Conservation (phyloP, 2,888 invertebrate genomes). For the Eupithecia tripunctaria region DNA sequence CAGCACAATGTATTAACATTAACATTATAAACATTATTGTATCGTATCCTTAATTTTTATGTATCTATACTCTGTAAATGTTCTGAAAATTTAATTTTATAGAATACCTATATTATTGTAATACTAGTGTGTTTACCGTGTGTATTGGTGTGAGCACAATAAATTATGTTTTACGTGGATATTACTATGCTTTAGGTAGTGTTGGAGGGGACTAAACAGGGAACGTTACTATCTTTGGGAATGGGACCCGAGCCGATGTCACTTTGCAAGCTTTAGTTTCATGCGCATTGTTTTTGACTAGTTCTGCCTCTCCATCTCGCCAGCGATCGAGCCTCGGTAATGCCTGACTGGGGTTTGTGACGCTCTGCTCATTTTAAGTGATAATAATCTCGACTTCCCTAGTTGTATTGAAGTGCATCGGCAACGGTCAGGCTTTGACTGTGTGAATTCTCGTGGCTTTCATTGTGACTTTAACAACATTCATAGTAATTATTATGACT, state of each 20-base stretch:
- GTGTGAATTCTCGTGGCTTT: slow-evolving; percentile 52
- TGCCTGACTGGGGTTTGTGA: slow-evolving; percentile 33
- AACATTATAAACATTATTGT: slow-evolving; percentile 52
- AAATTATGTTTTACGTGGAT: slow-evolving; percentile 63
- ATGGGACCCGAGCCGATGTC: slow-evolving; percentile 57
- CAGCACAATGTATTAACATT: slow-evolving; percentile 75
- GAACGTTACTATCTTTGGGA: slow-evolving; percentile 60
- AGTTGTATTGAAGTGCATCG: slow-evolving; percentile 39
- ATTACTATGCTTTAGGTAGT: slow-evolving; percentile 64
- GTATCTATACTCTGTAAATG: slow-evolving; percentile 64
- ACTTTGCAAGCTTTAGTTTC: slow-evolving; percentile 40
- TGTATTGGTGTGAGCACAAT: slow-evolving; percentile 79
- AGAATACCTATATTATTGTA: slow-evolving; percentile 58
- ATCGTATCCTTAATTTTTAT: slow-evolving; percentile 59
- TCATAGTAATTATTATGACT: slow-evolving; percentile 7
- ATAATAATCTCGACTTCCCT: slow-evolving; percentile 41
- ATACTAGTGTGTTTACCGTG: slow-evolving; percentile 64
- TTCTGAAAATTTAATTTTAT: slow-evolving; percentile 65
- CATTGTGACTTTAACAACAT: slow-evolving; percentile 51
- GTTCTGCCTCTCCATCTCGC: slow-evolving; percentile 36
- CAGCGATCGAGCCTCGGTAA: slow-evolving; percentile 22
- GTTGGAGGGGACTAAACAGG: slow-evolving; percentile 76
- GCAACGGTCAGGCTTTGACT: slow-evolving; percentile 44
- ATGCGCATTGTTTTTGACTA: slow-evolving; percentile 35
- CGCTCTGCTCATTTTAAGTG: slow-evolving; percentile 36